Percentiles rank a stretch among this genome's conserved stretches.
These are phyloP conservation scores for Drosophila buzzatii DNA, from an alignment of 2,888 invertebrate genomes.

Conservation along the genomic window DNA sequence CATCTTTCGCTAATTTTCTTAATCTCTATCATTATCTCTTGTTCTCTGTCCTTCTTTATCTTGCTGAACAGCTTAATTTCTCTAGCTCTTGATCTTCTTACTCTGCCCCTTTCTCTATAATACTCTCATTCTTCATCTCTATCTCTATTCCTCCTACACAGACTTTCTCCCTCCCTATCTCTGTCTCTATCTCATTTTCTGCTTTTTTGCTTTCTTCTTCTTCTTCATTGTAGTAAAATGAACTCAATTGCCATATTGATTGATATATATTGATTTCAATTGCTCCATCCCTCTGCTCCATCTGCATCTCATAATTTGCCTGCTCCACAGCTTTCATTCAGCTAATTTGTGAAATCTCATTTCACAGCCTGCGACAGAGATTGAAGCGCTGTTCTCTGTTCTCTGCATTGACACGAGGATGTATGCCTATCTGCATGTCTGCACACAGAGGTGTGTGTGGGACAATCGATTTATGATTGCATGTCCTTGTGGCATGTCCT, in stretches of 20 bases:
- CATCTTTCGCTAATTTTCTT: not conserved
- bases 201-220: not conserved
- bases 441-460: not conserved
- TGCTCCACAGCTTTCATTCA: not conserved
- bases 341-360: constrained; percentile 10
- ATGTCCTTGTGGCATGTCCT: constrained; percentile 39
- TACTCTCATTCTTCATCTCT: not conserved
- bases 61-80: too few relatives aligned
- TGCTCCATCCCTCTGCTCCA: not conserved
- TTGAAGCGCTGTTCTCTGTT: not conserved
- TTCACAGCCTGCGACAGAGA: constrained; percentile 4
- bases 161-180: too few relatives aligned
- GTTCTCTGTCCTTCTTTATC: not conserved
- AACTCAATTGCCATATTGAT: constrained; percentile 2
- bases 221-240: not conserved
- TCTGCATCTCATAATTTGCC: not conserved
- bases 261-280: not conserved
- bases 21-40: not conserved
- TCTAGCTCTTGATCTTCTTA: too few relatives aligned
- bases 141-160: not conserved
- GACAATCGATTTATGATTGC: constrained; percentile 48
- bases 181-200: not conserved
- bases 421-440: constrained; percentile 4
- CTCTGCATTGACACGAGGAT: constrained; percentile 16
- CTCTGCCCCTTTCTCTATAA: not conserved